Evolutionary conservation across 2,797 vertebrate species (phyloP).

Genomic region (Eurystomus glaucurus): DNA sequence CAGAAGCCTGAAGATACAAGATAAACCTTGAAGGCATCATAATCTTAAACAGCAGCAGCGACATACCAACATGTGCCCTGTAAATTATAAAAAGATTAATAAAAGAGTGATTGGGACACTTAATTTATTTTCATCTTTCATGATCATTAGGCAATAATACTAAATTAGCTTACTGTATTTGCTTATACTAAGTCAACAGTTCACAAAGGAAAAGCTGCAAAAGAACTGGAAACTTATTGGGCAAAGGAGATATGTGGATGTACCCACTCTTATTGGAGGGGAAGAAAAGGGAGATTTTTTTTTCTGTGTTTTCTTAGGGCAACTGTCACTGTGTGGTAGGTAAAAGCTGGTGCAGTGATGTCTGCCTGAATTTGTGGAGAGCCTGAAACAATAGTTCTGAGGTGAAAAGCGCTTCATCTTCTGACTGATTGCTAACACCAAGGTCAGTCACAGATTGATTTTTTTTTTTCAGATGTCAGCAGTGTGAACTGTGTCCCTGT

Average conservation of each 20-base stretch:
- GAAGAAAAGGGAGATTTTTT: neutral
- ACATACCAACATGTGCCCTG: neutral
- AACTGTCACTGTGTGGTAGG: neutral
- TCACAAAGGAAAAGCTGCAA: neutral
- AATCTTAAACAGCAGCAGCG: slow-evolving; percentile 11
- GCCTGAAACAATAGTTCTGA: neutral
- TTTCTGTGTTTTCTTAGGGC: neutral
- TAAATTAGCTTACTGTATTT: neutral
- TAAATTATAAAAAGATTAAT: neutral
- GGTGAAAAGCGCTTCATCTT: neutral
- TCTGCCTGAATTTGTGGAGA: neutral
- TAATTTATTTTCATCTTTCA: neutral
- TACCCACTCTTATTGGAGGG: neutral
- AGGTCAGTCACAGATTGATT: neutral
- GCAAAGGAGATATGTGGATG: neutral
- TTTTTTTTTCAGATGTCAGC: neutral
- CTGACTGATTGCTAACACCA: neutral
- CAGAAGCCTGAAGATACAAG: slow-evolving; percentile 25
- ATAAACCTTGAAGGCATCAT: slow-evolving; percentile 42
- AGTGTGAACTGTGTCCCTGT: neutral
- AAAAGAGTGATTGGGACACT: neutral
- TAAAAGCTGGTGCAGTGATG: neutral
- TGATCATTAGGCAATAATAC: neutral
- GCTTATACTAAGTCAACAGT: neutral
- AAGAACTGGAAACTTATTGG: neutral